A percentile compares a stretch with the other conserved stretches of the same genome.
Evolutionary conservation across 2,888 invertebrate genomes (phyloP).

Genomic region (Ariolimax columbianus): DNA sequence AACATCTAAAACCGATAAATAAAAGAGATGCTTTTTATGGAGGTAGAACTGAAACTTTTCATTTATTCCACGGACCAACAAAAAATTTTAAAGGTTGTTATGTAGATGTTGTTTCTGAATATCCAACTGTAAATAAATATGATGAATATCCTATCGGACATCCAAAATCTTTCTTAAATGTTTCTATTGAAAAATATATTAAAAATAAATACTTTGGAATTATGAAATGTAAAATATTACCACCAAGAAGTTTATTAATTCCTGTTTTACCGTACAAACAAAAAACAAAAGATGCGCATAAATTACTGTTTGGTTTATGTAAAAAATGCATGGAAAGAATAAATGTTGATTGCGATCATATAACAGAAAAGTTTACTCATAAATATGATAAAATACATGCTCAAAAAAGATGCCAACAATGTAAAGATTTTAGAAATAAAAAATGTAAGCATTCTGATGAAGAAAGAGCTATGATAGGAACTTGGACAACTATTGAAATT

Average conservation of each 20-base stretch:
- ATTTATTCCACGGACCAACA: slow-evolving; percentile 14
- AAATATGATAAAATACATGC: neutral
- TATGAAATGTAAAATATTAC: slow-evolving; percentile 4
- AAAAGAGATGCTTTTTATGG: slow-evolving; percentile 32
- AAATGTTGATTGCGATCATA: neutral
- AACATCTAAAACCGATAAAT: neutral
- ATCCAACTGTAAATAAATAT: slow-evolving; percentile 35
- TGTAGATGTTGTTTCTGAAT: slow-evolving; percentile 14
- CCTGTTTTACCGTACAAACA: neutral
- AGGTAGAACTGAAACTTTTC: slow-evolving; percentile 27
- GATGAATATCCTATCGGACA: slow-evolving; percentile 29
- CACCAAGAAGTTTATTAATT: neutral
- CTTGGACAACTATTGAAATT: too few relatives aligned
- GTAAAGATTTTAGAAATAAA: neutral
- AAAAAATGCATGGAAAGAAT: slow-evolving; percentile 9
- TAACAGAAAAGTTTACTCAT: neutral
- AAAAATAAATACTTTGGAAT: neutral
- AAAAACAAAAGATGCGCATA: slow-evolving; percentile 6
- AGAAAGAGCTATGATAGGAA: too few relatives aligned
- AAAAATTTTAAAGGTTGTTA: slow-evolving; percentile 15
- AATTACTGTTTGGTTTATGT: neutral
- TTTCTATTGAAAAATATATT: neutral
- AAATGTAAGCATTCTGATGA: too few relatives aligned
- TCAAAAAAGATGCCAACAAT: neutral
- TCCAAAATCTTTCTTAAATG: slow-evolving; percentile 16